Evolutionary conservation across 2,797 vertebrate genomes (phyloP), one percentile per base, ranked within the genome.

Genomic region (Gephyroberyx darwinii): DNA sequence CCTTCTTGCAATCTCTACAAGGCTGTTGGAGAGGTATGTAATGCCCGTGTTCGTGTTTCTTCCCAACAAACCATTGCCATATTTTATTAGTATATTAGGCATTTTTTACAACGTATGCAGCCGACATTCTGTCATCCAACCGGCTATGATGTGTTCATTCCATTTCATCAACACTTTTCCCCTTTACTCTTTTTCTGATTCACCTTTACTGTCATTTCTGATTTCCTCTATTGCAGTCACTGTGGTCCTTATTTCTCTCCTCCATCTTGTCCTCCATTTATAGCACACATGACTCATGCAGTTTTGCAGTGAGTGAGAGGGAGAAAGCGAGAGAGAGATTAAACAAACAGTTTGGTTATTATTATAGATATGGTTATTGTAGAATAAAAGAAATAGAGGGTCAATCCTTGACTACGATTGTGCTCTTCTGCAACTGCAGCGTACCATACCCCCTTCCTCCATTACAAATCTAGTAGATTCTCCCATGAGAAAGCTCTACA

Each of bases 231-330:
- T 59, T 22, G 20, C 74, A 83, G 75, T 63, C 17, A 48, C 53
- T 43, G 50, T 54, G 31, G 57, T 76, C 65, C 65, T 68, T 81
- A 61, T 76, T 77, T 71, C 67, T 77, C 67, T 80, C 87, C 88
- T 90, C 89, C 89, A 92, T 90, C 84, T 91, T 92, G 87, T 89
- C 69, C 56, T 90, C 78, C 69, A 83, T 85, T 86, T 81, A 81
- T 81, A 86, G 81, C 71, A 77, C 71, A 81, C 51, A 92, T 93
- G 90, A 93, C 79, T 93, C 90, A 92, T 89, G 77, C 83, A 52
- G 73, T 86, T 85, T 86, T 85, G 75, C 59, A 85, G 66, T 67
- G 35, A 65, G 37, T 69, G 50, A 77, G 48, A 69, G 50, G 76
- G 48, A 26, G 51, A 59, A 51, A 60, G 48, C 62, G 51, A 60